Percentiles rank a stretch among this genome's conserved stretches.
These are phyloP conservation scores for Patella pellucida DNA, from an alignment of 2,888 invertebrate species.

Conservation along the genomic window DNA sequence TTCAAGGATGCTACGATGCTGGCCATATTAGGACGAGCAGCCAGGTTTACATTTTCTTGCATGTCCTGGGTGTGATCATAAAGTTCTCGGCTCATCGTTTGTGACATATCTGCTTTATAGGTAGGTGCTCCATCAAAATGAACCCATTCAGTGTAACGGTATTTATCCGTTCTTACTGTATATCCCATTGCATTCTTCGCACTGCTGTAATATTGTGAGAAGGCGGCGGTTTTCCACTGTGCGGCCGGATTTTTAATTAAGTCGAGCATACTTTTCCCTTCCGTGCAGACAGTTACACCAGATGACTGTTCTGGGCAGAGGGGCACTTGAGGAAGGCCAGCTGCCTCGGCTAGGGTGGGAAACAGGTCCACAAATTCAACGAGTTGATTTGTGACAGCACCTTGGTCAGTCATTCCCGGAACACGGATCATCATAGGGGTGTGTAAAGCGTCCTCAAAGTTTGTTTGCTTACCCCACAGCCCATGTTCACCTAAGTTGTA, in stretches of 20 bases:
- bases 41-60: slow-evolving; percentile 40
- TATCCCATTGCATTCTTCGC: slow-evolving; percentile 43
- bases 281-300: slow-evolving; percentile 29
- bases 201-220: slow-evolving; percentile 24
- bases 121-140: slow-evolving; percentile 28
- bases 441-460: slow-evolving; percentile 50
- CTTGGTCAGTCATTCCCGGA: slow-evolving; percentile 36
- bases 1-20: too few species aligned
- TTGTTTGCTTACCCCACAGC: slow-evolving; percentile 47
- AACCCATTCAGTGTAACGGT: slow-evolving; percentile 38
- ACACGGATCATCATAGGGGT: slow-evolving; percentile 52
- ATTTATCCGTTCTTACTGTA: slow-evolving; percentile 35
- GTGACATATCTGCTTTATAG: slow-evolving; percentile 35
- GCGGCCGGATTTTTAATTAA: slow-evolving; percentile 24
- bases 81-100: slow-evolving; percentile 31
- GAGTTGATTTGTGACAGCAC: slow-evolving; percentile 33
- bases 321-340: slow-evolving; percentile 29
- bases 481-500: slow-evolving; percentile 43
- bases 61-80: slow-evolving; percentile 41
- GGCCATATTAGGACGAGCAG: slow-evolving; percentile 28
- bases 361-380: slow-evolving; percentile 50
- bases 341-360: slow-evolving; percentile 47
- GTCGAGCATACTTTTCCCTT: slow-evolving; percentile 36
- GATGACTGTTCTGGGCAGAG: slow-evolving; percentile 26
- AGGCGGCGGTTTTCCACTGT: slow-evolving; percentile 25